Percentiles rank a stretch among this genome's conserved stretches.
Conservation (phyloP, 2,797 vertebrate species). For the Squalus acanthias region DNA sequence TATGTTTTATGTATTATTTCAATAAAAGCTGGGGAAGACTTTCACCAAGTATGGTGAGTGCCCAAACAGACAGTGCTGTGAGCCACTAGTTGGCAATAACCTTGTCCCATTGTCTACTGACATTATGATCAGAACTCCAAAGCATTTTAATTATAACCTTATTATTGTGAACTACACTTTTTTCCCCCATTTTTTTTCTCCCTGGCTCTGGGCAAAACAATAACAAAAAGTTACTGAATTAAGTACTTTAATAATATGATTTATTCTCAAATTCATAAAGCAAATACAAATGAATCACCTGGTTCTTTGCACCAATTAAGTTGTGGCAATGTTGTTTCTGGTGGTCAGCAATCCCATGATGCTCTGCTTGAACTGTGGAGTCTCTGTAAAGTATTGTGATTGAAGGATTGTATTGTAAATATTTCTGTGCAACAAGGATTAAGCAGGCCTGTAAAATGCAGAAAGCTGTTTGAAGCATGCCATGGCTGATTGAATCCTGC, state of each 20-base stretch:
- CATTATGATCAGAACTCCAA: not conserved
- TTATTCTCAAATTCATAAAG: not conserved
- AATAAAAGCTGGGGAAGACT: not conserved
- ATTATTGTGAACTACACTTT: not conserved
- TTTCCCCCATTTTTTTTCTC: not conserved
- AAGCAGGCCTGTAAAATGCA: conserved; percentile 38
- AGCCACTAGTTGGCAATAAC: not conserved
- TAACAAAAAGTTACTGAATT: not conserved
- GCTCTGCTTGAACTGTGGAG: conserved; percentile 36
- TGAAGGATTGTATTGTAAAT: conserved; percentile 39
- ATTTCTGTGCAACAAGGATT: conserved; percentile 39
- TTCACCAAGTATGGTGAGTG: not conserved
- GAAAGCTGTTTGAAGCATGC: conserved; percentile 40
- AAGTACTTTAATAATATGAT: not conserved
- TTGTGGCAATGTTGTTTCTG: conserved; percentile 33
- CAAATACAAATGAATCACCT: not conserved
- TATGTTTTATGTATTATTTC: not conserved
- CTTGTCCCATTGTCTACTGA: not conserved
- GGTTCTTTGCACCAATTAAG: not conserved
- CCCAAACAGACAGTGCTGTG: not conserved
- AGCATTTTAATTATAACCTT: not conserved
- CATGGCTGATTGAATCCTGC: conserved; percentile 37
- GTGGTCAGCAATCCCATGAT: conserved; percentile 30
- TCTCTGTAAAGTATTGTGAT: conserved; percentile 40
- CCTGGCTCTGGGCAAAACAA: not conserved